Evolutionary conservation across 23 tunicate species (phyloP).

Genomic region (Diplosoma virens): DNA sequence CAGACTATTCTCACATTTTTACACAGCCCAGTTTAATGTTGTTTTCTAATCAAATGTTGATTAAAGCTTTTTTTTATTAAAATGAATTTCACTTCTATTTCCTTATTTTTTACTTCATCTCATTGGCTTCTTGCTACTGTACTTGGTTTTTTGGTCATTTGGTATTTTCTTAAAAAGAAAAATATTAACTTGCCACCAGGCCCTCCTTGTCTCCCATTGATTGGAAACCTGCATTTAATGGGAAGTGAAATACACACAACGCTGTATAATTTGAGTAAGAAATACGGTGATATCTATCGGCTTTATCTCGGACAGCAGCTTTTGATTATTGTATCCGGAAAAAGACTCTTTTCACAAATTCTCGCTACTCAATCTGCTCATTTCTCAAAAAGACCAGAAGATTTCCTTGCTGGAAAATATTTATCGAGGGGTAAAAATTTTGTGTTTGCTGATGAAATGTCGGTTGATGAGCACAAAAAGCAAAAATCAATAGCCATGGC

Average conservation of each 20-base stretch:
- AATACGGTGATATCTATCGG: slow-evolving; percentile 45
- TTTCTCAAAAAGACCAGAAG: slow-evolving; percentile 49
- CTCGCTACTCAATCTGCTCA: slow-evolving; percentile 32
- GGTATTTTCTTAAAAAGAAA: too few species aligned
- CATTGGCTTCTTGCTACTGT: too few species aligned
- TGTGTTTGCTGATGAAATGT: slow-evolving; percentile 26
- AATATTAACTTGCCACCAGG: slow-evolving; percentile 20
- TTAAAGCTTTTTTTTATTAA: too few species aligned
- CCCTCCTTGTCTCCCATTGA: slow-evolving; percentile 37
- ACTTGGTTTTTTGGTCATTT: too few species aligned
- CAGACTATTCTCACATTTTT: too few species aligned
- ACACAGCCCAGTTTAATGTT: too few species aligned
- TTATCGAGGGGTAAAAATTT: slow-evolving; percentile 44
- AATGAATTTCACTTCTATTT: too few species aligned
- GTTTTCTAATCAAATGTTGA: too few species aligned
- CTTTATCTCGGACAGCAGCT: slow-evolving; percentile 25
- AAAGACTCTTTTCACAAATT: slow-evolving; percentile 1
- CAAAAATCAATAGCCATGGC: slow-evolving; percentile 26
- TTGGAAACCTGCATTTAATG: slow-evolving; percentile 47
- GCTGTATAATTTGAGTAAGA: slow-evolving; percentile 14
- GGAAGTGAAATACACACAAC: slow-evolving; percentile 6
- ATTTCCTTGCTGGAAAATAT: background rate
- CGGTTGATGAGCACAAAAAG: slow-evolving; percentile 33
- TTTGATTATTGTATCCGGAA: slow-evolving; percentile 22
- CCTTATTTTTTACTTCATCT: too few species aligned